Evolutionary conservation across 2,113 vertebrate species (phyloP).

Genomic region (Equus quagga): DNA sequence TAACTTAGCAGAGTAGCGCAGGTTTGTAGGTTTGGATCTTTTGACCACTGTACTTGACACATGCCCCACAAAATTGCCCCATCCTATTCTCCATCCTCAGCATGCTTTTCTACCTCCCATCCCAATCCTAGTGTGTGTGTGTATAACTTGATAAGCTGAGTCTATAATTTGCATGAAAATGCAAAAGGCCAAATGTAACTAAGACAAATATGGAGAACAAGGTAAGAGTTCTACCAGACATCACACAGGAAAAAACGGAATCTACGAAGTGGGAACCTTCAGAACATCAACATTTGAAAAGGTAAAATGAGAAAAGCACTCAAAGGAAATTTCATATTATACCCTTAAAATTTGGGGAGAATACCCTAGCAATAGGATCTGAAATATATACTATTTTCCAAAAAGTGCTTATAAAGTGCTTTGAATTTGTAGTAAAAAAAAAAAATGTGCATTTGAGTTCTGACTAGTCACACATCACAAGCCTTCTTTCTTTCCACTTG

Average conservation of each 20-base stretch:
- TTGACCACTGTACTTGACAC: neutral
- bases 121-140: neutral
- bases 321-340: neutral
- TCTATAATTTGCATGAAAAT: neutral
- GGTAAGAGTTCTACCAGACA: neutral
- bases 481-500: neutral
- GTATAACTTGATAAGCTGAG: neutral
- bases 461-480: neutral
- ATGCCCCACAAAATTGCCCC: neutral
- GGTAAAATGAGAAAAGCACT: neutral
- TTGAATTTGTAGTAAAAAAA: neutral
- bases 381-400: slow-evolving; percentile 6
- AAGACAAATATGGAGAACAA: neutral
- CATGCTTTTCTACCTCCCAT: neutral
- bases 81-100: neutral
- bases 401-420: neutral
- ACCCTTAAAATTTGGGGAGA: neutral
- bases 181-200: neutral
- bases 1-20: neutral
- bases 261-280: neutral
- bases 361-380: neutral
- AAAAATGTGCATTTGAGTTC: neutral
- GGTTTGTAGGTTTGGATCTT: neutral
- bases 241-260: neutral
- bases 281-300: neutral